Conservation (phyloP, 2,113 vertebrate species). For the Echinops telfairi region DNA sequence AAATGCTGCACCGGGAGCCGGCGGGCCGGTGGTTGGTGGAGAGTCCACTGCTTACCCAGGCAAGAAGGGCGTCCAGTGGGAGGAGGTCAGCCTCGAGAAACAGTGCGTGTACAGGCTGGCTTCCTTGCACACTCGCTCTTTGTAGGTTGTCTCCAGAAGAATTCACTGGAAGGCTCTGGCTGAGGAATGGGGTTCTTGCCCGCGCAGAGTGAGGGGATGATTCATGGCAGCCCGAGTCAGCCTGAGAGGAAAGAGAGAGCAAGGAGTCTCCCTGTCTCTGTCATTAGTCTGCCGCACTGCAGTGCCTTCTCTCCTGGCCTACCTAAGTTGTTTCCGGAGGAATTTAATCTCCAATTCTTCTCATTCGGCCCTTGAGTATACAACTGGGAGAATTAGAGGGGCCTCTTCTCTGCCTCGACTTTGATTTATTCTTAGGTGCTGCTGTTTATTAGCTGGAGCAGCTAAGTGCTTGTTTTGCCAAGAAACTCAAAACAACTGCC, state of each 20-base stretch:
- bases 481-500: no score
- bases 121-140: background rate
- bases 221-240: slow-evolving; percentile 26
- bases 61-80: background rate
- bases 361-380: background rate
- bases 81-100: background rate
- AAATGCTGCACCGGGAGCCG: slow-evolving; percentile 16
- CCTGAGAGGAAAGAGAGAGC: background rate
- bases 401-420: background rate
- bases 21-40: background rate
- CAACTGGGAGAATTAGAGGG: background rate
- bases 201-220: background rate
- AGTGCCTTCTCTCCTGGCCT: background rate
- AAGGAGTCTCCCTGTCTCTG: background rate
- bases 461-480: background rate
- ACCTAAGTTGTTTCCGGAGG: background rate
- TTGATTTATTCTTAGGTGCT: slow-evolving; percentile 12
- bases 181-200: background rate
- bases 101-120: background rate
- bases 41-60: background rate
- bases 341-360: background rate
- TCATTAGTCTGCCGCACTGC: background rate
- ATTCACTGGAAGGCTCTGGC: background rate
- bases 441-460: slow-evolving; percentile 20
- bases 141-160: background rate